A percentile compares a stretch with the other conserved stretches of the same genome.
These are phyloP conservation scores for Tenthredo livida DNA, from an alignment of 2,888 invertebrate species.

Conservation along the genomic window DNA sequence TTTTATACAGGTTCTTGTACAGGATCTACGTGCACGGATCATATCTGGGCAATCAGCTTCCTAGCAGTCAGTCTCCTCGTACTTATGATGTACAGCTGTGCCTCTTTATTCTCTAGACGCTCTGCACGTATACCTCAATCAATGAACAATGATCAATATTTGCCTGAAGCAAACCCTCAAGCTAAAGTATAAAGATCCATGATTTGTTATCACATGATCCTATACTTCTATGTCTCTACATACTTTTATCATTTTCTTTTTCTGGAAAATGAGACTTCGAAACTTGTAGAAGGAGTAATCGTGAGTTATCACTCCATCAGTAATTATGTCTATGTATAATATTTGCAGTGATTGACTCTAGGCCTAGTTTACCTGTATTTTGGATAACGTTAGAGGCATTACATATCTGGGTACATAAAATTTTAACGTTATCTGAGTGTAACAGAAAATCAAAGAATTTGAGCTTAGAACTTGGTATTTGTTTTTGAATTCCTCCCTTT, in stretches of 20 bases:
- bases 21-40: conserved; percentile 8
- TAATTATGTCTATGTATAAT: not conserved
- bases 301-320: too few relatives aligned
- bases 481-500: conserved; percentile 15
- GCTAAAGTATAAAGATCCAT: not conserved
- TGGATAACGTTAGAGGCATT: not conserved
- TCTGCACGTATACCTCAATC: not conserved
- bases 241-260: not conserved
- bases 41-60: conserved; percentile 37
- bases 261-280: not conserved
- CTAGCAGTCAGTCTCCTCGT: conserved; percentile 5
- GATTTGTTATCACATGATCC: not conserved
- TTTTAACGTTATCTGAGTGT: not conserved
- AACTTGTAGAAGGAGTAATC: not conserved
- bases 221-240: not conserved
- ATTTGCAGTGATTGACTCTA: not conserved
- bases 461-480: conserved; percentile 27
- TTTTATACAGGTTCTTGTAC: conserved; percentile 10
- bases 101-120: conserved; percentile 21
- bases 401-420: not conserved
- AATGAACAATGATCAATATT: conserved; percentile 14
- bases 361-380: not conserved
- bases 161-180: not conserved
- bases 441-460: conserved; percentile 6
- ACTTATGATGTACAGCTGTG: conserved; percentile 18